These are phyloP conservation scores for Crenichthys baileyi DNA, from an alignment of 2,797 vertebrate species.

Conservation along the genomic window DNA sequence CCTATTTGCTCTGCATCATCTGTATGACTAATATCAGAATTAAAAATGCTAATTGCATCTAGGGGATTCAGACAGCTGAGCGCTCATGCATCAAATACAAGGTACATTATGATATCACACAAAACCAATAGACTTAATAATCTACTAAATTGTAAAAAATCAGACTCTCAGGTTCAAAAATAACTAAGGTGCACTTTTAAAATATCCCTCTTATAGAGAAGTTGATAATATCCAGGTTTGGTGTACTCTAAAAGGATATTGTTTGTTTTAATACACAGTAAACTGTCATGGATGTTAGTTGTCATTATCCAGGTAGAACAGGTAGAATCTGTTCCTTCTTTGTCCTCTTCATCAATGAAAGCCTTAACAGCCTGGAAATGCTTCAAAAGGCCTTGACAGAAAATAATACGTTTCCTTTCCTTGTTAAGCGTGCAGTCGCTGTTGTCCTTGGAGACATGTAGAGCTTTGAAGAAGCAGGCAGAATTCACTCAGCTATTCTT, in stretches of 20 bases:
- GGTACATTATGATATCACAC: not conserved
- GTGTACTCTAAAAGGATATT: not conserved
- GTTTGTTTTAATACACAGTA: not conserved
- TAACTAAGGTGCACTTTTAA: not conserved
- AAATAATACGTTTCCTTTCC: slow-evolving; percentile 48
- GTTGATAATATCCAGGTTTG: not conserved
- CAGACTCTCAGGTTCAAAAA: not conserved
- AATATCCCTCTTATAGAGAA: slow-evolving; percentile 12
- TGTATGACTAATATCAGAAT: slow-evolving; percentile 20
- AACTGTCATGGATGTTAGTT: slow-evolving; percentile 16
- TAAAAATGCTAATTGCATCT: slow-evolving; percentile 12
- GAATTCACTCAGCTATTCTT: slow-evolving; percentile 34
- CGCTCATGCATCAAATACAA: slow-evolving; percentile 26
- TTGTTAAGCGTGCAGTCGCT: slow-evolving; percentile 17
- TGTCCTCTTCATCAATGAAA: slow-evolving; percentile 15
- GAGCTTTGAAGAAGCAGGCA: slow-evolving; percentile 39
- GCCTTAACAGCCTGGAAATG: slow-evolving; percentile 16
- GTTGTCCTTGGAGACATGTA: slow-evolving; percentile 54
- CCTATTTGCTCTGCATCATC: not conserved
- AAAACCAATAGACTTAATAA: slow-evolving; percentile 13
- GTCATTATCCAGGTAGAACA: slow-evolving; percentile 18
- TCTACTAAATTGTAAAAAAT: not conserved
- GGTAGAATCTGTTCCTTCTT: slow-evolving; percentile 11
- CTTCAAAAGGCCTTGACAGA: slow-evolving; percentile 37
- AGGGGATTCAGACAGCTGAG: not conserved